Evolutionary conservation across 2,113 vertebrate genomes (phyloP), one percentile per base, ranked within the genome.

Genomic region (Stigmatopora argus): DNA sequence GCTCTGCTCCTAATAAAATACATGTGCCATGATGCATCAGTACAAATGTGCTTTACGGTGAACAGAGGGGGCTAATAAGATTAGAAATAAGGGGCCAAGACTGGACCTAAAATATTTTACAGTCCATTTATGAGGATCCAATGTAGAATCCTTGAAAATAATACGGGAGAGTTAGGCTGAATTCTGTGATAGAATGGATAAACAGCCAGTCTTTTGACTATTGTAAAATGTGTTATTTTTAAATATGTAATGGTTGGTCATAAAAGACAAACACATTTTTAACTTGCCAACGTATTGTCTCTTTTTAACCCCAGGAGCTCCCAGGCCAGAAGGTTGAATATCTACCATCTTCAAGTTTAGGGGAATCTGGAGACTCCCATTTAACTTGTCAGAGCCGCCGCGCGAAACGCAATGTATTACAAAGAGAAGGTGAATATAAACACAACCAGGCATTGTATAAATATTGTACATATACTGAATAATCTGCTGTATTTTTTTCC

Each of bases 341-440:
- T 52, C 52, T 78, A 56, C 23, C 71, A 1, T 44, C 77, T 18
- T 41, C 69, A 4, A 72, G 58, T 15, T 57, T 83, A 55, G 82
- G 75, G 47, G 83, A 84, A 11, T 71, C 71, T 9, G 9, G 70
- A 0, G 66, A 78, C 19, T 58, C 83, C 5, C 82, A 68, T 61
- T 64, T 75, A 48, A 64, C 77, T 0, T 77, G 73, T 9, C 83
- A 80, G 77, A 82, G 67, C 41, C 75, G 78, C 5, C 75, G 80
- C 10, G 77, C 80, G 26, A 66, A 66, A 65, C 77, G 70, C 51
- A 65, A 77, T 68, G 7, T 57, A 0, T 1, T 80, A 23, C 83
- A 80, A 53, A 74, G 75, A 76, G 81, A 87, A 71, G 78, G 83
- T 86, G 55, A 78, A 10, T 56, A 2, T 11, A 66, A 61, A 31